Evolutionary conservation across 2,797 vertebrate species (phyloP), one percentile per base, ranked within the genome.

Genomic region (Macropus fuliginosus): DNA sequence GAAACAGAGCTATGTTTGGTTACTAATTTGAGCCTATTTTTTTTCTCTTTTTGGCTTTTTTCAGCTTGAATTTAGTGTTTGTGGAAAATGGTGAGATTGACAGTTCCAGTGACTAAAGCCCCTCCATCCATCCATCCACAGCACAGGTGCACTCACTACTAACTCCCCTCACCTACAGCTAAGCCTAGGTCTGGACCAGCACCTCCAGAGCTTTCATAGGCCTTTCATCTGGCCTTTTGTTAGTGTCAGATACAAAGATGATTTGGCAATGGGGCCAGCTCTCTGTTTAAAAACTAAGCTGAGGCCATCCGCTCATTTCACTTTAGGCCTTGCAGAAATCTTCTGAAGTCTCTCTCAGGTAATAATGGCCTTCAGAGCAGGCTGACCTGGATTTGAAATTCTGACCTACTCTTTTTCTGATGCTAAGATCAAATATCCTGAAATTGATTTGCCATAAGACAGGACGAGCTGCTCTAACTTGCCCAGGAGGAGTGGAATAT

Each of bases 1-100:
- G 93, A 96, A 97, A 95, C 94, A 95, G 96, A 97, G 92, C 50
- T 92, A 46, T 93, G 87, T 93, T 95, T 94, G 74, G 92, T 87
- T 97, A 97, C 97, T 98, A 96, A 97, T 97, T 90, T 91, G 94
- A 97, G 94, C 56, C 74, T 50, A 50, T 87, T 87, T 57, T 13
- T 50, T 92, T 87, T 56, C 21, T 56, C 40, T 52, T 13, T 55
- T 74, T 29, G 21, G 52, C 59, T 87, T 90, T 87, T 59, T 54
- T 55, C 91, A 54, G 91, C 94, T 95, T 92, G 91, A 96, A 95
- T 96, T 94, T 91, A 50, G 87, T 92, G 66, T 90, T 92, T 24
- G 2, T 50, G 90, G 57, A 95, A 87, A 87, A 62, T 34, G 94
- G 56, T 56, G 59, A 56, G 11, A 11, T 8, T 87, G 95, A 94